Conservation (phyloP, 1,140 invertebrate species). For the Dinothrombium tinctorium region DNA sequence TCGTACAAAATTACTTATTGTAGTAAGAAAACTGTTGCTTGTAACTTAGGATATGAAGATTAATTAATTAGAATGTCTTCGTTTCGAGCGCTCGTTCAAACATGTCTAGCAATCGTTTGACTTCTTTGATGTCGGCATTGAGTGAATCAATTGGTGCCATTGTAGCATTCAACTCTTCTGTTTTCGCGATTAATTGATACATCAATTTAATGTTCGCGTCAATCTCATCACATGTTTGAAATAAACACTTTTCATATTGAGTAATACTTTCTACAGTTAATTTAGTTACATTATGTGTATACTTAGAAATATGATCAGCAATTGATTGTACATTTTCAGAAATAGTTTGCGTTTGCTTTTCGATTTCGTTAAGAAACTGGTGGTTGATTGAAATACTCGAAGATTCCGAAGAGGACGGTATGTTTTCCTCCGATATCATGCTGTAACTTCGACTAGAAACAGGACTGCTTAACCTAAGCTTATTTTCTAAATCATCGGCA, state of each 20-base stretch:
- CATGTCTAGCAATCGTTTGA: constrained; percentile 25
- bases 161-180: constrained; percentile 2
- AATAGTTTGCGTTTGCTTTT: constrained; percentile 3
- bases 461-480: background rate
- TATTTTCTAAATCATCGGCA: constrained; percentile 1
- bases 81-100: constrained; percentile 23
- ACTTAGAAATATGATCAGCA: background rate
- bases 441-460: background rate
- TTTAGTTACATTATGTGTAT: background rate
- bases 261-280: constrained; percentile 4
- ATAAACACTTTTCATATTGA: background rate
- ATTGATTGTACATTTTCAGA: background rate
- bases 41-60: too few relatives aligned
- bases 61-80: too few relatives aligned
- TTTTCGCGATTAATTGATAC: constrained; percentile 9
- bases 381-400: background rate
- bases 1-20: too few relatives aligned
- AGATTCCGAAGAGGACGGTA: too few relatives aligned
- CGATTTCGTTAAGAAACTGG: background rate
- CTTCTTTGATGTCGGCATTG: constrained; percentile 19
- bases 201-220: constrained; percentile 6
- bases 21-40: too few relatives aligned
- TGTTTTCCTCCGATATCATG: background rate
- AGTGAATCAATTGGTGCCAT: constrained; percentile 5
- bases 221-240: constrained; percentile 4